Percentiles rank a stretch among this genome's conserved stretches.
Evolutionary conservation across 2,113 vertebrate genomes (phyloP).

Genomic region (Carollia perspicillata): DNA sequence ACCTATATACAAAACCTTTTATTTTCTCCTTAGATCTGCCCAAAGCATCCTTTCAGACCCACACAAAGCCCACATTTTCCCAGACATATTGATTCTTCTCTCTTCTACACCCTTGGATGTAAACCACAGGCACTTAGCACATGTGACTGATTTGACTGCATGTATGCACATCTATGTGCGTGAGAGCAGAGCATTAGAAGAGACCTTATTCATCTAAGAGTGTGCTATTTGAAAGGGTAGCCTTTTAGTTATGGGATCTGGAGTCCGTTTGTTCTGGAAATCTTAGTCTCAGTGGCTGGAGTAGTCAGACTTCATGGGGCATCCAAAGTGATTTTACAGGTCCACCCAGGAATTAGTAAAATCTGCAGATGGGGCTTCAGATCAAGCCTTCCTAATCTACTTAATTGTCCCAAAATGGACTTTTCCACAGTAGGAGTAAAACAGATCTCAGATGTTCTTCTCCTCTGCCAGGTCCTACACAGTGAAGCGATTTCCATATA

Average conservation of each 20-base stretch:
- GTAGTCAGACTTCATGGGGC: background rate
- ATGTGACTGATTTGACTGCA: background rate
- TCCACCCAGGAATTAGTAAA: background rate
- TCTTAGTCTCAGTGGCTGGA: background rate
- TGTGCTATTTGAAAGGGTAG: background rate
- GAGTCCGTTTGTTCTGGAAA: background rate
- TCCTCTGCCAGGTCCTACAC: background rate
- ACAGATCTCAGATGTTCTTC: background rate
- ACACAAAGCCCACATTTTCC: background rate
- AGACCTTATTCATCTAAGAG: background rate
- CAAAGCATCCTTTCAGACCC: background rate
- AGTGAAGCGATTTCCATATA: background rate
- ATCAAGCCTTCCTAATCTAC: background rate
- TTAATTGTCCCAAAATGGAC: background rate
- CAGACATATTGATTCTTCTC: background rate
- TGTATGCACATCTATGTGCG: background rate
- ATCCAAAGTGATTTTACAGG: background rate
- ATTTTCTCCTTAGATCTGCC: background rate
- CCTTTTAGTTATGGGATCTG: background rate
- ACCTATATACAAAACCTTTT: background rate
- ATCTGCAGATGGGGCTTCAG: background rate
- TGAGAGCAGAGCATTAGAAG: background rate
- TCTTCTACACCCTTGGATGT: rapidly evolving
- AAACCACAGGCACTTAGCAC: rapidly evolving
- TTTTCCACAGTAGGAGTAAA: background rate